These are phyloP conservation scores for Reticulitermes lucifugus DNA, from an alignment of 2,888 invertebrate genomes.

Conservation along the genomic window DNA sequence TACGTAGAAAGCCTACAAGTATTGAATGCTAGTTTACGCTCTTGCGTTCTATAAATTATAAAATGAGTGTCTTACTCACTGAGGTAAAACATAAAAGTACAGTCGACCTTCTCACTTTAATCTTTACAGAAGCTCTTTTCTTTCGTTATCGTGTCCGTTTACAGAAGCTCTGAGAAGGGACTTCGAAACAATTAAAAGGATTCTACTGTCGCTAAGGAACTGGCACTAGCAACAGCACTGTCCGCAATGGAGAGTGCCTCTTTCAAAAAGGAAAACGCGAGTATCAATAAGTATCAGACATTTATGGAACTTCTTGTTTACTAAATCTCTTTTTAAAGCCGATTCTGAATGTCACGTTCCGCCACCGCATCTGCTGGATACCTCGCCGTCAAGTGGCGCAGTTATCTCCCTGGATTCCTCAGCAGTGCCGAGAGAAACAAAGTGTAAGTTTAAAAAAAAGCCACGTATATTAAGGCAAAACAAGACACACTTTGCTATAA, in stretches of 20 bases:
- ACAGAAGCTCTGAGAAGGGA: neutral
- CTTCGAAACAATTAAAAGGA: neutral
- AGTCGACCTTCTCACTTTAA: neutral
- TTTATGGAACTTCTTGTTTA: neutral
- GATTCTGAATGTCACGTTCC: neutral
- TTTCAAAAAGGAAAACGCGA: neutral
- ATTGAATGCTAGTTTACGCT: constrained; percentile 3
- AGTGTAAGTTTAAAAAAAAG: constrained; percentile 15
- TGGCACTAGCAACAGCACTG: neutral
- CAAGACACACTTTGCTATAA: constrained; percentile 28
- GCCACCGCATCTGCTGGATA: neutral
- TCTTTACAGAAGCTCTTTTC: neutral
- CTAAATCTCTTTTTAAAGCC: neutral
- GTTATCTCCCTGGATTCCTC: constrained; percentile 31
- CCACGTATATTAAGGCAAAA: constrained; percentile 35
- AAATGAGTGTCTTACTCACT: neutral
- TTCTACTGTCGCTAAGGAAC: constrained; percentile 19
- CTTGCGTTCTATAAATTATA: neutral
- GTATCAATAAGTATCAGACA: neutral
- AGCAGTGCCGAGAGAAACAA: constrained; percentile 37
- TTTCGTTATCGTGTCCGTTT: no score
- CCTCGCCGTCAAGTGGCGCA: neutral
- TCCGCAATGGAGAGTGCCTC: neutral
- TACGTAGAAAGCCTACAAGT: constrained; percentile 25
- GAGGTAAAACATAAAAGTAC: neutral